phyloP scores from a whole-genome alignment of 2,888 invertebrate species.

The Calameuta idolon region DNA sequence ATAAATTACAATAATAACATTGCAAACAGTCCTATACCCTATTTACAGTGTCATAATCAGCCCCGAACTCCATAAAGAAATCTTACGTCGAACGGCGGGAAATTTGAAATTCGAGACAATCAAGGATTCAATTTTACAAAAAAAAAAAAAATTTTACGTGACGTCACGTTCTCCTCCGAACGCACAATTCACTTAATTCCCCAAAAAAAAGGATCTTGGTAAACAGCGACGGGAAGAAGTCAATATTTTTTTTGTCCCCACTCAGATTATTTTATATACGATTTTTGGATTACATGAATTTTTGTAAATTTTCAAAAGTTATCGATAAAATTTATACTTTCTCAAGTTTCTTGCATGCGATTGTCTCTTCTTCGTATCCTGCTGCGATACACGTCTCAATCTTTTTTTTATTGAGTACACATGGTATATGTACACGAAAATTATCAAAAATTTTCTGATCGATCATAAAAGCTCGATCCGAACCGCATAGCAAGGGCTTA shows the following conservation, averaged over 20 bases:
- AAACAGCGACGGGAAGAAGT: too few species aligned
- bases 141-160: too few species aligned
- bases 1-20: background rate
- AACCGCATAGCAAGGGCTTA: conserved; percentile 31
- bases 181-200: too few species aligned
- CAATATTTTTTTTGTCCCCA: too few species aligned
- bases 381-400: too few species aligned
- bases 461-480: background rate
- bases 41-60: background rate
- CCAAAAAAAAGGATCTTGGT: too few species aligned
- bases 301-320: background rate
- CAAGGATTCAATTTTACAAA: too few species aligned
- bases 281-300: background rate
- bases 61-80: too few species aligned
- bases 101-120: too few species aligned
- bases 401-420: background rate
- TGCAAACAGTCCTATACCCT: background rate
- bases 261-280: background rate
- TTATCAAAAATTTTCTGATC: background rate
- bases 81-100: too few species aligned
- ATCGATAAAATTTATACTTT: background rate
- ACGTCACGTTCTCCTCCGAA: too few species aligned
- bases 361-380: background rate
- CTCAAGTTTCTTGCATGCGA: background rate
- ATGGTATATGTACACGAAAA: background rate